These are phyloP conservation scores for Naja naja DNA, from an alignment of 2,113 vertebrate species.

Conservation along the genomic window DNA sequence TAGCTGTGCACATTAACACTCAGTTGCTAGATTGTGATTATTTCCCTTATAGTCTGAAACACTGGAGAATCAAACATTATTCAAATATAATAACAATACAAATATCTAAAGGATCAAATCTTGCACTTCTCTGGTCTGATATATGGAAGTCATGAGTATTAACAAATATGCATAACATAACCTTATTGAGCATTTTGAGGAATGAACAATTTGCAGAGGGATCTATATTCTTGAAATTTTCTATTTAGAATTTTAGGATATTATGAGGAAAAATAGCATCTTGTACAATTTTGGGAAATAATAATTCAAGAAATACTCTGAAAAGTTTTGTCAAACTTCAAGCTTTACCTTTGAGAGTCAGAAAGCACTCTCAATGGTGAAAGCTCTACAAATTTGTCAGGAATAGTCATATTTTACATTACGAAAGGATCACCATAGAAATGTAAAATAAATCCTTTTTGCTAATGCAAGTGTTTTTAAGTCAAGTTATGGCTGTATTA, in stretches of 20 bases:
- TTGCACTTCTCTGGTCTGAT: not conserved
- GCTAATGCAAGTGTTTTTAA: not conserved
- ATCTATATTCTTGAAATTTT: not conserved
- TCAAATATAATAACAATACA: not conserved
- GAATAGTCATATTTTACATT: not conserved
- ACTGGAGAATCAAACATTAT: not conserved
- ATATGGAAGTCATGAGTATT: no score
- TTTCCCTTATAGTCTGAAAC: not conserved
- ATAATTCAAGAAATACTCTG: not conserved
- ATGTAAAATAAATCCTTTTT: not conserved
- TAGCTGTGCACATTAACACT: not conserved
- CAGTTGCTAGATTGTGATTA: not conserved
- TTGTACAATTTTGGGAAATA: not conserved
- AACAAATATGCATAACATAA: not conserved
- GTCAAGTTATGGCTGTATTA: not conserved
- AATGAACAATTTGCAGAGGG: not conserved
- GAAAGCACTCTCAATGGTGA: not conserved
- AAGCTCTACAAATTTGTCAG: not conserved
- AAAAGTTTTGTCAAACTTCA: no score
- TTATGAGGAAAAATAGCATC: not conserved
- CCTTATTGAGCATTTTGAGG: not conserved
- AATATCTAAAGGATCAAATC: not conserved
- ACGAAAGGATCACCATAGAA: not conserved
- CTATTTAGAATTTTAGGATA: not conserved
- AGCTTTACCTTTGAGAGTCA: no score